phyloP scores from a whole-genome alignment of 2,888 invertebrate genomes.

The Chrysina gloriosa region DNA sequence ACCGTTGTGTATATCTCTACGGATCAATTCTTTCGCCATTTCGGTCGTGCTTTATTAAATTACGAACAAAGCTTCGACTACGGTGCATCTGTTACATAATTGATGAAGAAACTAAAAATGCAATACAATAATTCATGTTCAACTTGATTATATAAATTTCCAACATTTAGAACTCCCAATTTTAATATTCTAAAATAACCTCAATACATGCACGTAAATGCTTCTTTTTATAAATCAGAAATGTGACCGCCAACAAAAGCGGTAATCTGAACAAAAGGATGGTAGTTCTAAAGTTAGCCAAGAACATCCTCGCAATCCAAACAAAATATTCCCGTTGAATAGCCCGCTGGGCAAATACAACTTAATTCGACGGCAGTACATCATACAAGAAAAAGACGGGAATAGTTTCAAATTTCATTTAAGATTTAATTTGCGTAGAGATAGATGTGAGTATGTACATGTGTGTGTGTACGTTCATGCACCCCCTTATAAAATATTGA shows the following conservation, averaged over 20 bases:
- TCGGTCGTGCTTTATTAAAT: not conserved
- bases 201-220: too few relatives aligned
- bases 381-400: conserved; percentile 53
- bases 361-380: conserved; percentile 31
- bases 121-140: too few relatives aligned
- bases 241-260: not conserved
- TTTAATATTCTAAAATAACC: too few relatives aligned
- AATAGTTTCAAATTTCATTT: conserved; percentile 65
- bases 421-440: conserved; percentile 65
- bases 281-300: conserved; percentile 9
- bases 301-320: not conserved
- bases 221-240: not conserved
- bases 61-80: not conserved
- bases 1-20: not conserved
- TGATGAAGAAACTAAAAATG: too few relatives aligned
- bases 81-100: too few relatives aligned
- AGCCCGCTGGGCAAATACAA: conserved; percentile 12
- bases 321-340: conserved; percentile 20
- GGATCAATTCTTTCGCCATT: not conserved
- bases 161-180: too few relatives aligned
- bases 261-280: not conserved
- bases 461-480: conserved; percentile 44
- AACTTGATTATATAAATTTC: too few relatives aligned
- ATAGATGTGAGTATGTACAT: conserved; percentile 51
- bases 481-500: conserved; percentile 59